Percentiles rank a stretch among this genome's conserved stretches.
These are phyloP conservation scores for Linepithema humile DNA, from an alignment of 1,140 invertebrate species.

Conservation along the genomic window DNA sequence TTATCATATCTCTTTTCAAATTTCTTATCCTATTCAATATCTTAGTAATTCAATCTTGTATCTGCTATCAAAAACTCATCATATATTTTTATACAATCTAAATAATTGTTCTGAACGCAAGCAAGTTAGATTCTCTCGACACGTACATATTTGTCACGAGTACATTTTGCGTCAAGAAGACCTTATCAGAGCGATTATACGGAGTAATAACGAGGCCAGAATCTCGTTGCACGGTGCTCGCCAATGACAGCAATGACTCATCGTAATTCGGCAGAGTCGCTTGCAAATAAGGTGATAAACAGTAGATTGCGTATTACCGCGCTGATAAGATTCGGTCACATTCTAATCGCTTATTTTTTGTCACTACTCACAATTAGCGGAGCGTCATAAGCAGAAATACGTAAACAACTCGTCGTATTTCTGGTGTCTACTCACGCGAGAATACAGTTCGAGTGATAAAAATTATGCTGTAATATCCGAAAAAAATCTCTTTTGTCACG, in stretches of 20 bases:
- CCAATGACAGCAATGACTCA: conserved; percentile 51
- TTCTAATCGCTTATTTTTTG: conserved; percentile 56
- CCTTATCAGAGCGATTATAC: conserved; percentile 50
- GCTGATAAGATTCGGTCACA: conserved; percentile 63
- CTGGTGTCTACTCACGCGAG: conserved; percentile 2
- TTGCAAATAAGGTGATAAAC: conserved; percentile 64
- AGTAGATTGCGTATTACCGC: conserved; percentile 48
- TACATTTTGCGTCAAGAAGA: neutral
- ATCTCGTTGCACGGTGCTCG: conserved; percentile 13
- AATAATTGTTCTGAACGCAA: conserved; percentile 7
- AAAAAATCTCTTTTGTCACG: neutral
- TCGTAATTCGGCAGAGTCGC: conserved; percentile 56
- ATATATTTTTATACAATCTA: neutral
- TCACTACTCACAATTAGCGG: conserved; percentile 26
- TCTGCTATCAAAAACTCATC: neutral
- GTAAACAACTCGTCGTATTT: conserved; percentile 30
- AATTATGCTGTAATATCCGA: conserved; percentile 7
- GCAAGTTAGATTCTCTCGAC: neutral
- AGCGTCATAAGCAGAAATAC: neutral
- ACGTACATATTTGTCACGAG: conserved; percentile 12
- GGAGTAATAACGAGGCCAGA: conserved; percentile 6
- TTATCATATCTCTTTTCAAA: neutral
- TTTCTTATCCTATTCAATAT: neutral
- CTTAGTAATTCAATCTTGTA: neutral
- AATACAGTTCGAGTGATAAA: conserved; percentile 1